A percentile compares a stretch with the other conserved stretches of the same genome.
Evolutionary conservation across 2,888 invertebrate species (phyloP).

Genomic region (Chalcosyrphus nemorum): DNA sequence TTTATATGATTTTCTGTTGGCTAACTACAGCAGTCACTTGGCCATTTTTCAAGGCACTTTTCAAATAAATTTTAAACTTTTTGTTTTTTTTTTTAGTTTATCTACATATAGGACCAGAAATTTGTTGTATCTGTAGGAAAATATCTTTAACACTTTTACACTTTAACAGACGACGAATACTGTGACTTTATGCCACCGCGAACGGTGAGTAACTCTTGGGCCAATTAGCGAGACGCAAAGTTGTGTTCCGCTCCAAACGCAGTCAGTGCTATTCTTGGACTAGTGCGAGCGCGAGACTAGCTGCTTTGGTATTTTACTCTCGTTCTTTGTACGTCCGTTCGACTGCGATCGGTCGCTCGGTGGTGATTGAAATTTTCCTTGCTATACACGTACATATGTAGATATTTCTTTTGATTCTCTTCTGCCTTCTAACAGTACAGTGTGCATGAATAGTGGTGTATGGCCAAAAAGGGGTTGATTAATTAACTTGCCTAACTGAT

Average conservation of each 20-base stretch:
- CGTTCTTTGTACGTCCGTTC: constrained; percentile 26
- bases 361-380: no score
- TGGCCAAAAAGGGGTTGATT: neutral
- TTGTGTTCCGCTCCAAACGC: constrained; percentile 41
- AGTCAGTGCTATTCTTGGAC: constrained; percentile 35
- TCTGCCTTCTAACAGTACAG: constrained; percentile 25
- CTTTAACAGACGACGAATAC: neutral
- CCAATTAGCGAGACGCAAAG: constrained; percentile 5
- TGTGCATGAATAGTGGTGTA: constrained; percentile 6
- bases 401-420: constrained; percentile 46
- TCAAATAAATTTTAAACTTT: neutral
- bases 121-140: neutral
- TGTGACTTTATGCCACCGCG: constrained; percentile 17
- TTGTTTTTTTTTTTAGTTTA: neutral
- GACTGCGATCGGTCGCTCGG: constrained; percentile 11
- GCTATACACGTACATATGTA: no score
- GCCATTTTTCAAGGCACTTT: constrained; percentile 14
- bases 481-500: constrained; percentile 2
- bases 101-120: neutral
- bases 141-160: no score
- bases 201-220: constrained; percentile 34
- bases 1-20: constrained; percentile 2
- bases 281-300: constrained; percentile 31
- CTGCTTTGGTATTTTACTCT: constrained; percentile 52
- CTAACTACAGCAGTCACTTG: constrained; percentile 15